Percentiles rank a stretch among this genome's conserved stretches.
These are phyloP conservation scores for Rhynchomys soricoides DNA, from an alignment of 2,113 vertebrate species.

Conservation along the genomic window DNA sequence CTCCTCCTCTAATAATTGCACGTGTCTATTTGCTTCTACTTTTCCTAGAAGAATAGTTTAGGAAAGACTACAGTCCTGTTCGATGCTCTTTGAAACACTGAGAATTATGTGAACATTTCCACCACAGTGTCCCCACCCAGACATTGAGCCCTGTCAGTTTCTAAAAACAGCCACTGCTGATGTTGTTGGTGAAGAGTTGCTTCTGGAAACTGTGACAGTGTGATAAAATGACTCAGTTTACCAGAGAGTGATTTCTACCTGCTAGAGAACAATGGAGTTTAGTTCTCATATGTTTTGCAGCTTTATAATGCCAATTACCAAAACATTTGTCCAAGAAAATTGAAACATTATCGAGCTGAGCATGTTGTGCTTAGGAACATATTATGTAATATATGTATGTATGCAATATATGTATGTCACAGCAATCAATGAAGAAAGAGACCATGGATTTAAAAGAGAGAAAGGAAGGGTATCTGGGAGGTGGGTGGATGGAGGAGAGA, in stretches of 20 bases:
- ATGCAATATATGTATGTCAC: too few relatives aligned
- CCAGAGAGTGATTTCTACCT: background rate
- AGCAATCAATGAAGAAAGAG: background rate
- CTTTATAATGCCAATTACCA: background rate
- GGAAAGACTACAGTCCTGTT: background rate
- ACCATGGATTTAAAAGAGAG: background rate
- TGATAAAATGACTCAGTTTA: background rate
- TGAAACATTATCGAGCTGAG: background rate
- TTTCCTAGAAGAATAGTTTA: background rate
- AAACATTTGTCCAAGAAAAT: background rate
- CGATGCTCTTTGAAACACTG: background rate
- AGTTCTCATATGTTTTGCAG: background rate
- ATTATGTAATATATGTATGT: too few relatives aligned
- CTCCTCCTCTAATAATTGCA: background rate
- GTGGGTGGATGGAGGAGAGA: background rate
- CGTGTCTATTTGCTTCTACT: constrained; percentile 16
- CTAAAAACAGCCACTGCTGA: constrained; percentile 3
- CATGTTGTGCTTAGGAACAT: background rate
- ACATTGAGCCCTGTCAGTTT: background rate
- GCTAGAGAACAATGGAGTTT: background rate
- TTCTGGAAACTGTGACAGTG: background rate
- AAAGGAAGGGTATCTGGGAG: background rate
- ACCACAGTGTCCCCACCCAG: background rate
- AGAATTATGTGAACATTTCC: background rate
- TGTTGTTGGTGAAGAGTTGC: background rate